A percentile compares a stretch with the other conserved stretches of the same genome.
Conservation (phyloP, 2,888 invertebrate genomes). For the Rhyacophila evoluta region DNA sequence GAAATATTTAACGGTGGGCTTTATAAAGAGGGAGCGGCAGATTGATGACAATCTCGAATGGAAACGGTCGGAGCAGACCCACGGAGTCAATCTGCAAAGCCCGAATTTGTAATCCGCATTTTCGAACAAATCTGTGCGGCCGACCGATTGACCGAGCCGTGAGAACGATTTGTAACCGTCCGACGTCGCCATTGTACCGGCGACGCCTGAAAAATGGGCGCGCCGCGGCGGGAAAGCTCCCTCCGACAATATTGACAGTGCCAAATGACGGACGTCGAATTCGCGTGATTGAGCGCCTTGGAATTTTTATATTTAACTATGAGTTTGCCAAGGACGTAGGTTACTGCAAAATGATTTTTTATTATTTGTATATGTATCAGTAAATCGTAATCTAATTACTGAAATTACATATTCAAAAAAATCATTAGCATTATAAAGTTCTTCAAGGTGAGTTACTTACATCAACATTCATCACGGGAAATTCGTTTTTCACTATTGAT, state of each 20-base stretch:
- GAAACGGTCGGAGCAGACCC: background rate
- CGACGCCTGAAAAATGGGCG: slow-evolving; percentile 47
- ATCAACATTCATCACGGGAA: no score
- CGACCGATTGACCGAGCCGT: slow-evolving; percentile 47
- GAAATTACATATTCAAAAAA: no score
- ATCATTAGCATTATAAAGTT: no score
- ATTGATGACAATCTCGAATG: slow-evolving; percentile 25
- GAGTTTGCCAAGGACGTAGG: background rate
- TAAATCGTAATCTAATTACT: background rate
- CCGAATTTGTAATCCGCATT: slow-evolving; percentile 23
- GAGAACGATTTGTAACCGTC: slow-evolving; percentile 47
- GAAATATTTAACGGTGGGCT: background rate
- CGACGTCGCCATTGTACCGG: slow-evolving; percentile 43
- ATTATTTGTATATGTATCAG: background rate
- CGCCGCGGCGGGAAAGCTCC: slow-evolving; percentile 32
- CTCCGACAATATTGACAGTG: slow-evolving; percentile 41
- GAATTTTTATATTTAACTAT: slow-evolving; percentile 31
- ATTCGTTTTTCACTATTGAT: no score
- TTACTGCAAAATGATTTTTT: background rate
- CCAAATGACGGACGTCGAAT: slow-evolving; percentile 33
- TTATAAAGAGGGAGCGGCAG: background rate
- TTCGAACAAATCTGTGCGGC: slow-evolving; percentile 27
- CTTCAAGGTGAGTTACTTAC: no score
- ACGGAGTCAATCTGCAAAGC: slow-evolving; percentile 15
- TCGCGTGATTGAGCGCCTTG: slow-evolving; percentile 26